Evolutionary conservation across 2,888 invertebrate genomes (phyloP).

Genomic region (Pantelozetes paolii): DNA sequence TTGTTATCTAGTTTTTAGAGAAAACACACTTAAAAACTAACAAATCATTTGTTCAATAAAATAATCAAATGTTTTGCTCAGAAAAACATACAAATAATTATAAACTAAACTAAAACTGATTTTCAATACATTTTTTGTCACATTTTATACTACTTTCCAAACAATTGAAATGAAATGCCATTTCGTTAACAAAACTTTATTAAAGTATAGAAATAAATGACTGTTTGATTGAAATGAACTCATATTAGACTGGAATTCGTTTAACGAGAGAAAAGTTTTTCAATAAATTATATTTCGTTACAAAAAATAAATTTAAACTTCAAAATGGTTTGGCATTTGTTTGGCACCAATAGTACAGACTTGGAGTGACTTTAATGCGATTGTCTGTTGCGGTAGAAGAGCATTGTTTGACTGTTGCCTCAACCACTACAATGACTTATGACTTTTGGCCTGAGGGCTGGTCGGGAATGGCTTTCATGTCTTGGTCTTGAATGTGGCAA

Average conservation of each 20-base stretch:
- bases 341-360: constrained; percentile 18
- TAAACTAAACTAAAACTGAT: too few species aligned
- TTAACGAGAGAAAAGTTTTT: background rate
- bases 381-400: constrained; percentile 16
- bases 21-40: background rate
- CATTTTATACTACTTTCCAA: background rate
- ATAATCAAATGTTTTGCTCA: too few species aligned
- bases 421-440: constrained; percentile 4
- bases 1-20: background rate
- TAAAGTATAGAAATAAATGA: too few species aligned
- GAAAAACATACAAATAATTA: too few species aligned
- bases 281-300: constrained; percentile 1
- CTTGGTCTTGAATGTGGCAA: background rate
- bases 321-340: background rate
- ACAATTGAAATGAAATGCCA: background rate
- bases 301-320: constrained; percentile 16
- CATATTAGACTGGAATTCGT: too few species aligned
- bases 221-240: too few species aligned
- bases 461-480: constrained; percentile 25
- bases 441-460: background rate
- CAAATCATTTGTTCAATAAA: background rate
- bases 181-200: background rate
- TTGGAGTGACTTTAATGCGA: constrained; percentile 5
- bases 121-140: background rate
- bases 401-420: constrained; percentile 5